Base-by-base conservation (phyloP, 1,140 invertebrate genomes). In the Vanessa tameamea region DNA sequence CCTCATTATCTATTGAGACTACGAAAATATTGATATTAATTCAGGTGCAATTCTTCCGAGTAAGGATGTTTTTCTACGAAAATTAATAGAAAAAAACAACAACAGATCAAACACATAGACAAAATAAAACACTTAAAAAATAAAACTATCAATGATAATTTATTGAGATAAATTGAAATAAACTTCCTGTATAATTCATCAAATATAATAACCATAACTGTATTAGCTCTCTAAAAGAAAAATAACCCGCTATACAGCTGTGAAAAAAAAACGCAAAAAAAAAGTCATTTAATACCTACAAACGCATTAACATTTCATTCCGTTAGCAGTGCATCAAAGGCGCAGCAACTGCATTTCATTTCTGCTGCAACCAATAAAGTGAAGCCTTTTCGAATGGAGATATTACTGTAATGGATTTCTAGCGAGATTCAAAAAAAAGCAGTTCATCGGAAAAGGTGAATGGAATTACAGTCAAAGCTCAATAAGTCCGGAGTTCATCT, bases 361-460 rank as follows among this genome's bases (percentile, higher is more conserved):
- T 80, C 67, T 64, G 74, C 76, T 67, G 73, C 78, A 78, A 78
- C 79, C 84, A 85, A 85, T 85, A 84, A 82, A 83, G 64, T 79
- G 72, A 80, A 79, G 73, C 78, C 73, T 67, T 80, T 81, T 80
- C 75, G 78, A 80, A 84, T 85, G 78, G 81, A 81, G 80, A 82
- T 84, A 86, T 86, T 86, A 86, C 71, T 43, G 72, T 85, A 82
- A 86, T 86, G 85, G 79, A 73, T 81, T 80, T 70, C 68, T 64
- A 70, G 72, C 69, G 75, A 79, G 77, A 76, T 75, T 75, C 68
- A 70, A 82, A 79, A 83, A 66, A 51, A 66, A 26, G 26, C 26
- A 65, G 64, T 68, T 68, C 65, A 73, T 69, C 65, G 72, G 72
- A 26, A 69, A 69, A 69, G 66, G 66, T 69, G 66, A 73, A 73